Percentiles rank a stretch among this genome's conserved stretches.
Conservation (phyloP, 2,113 vertebrate species). For the Dasyornis broadbenti region DNA sequence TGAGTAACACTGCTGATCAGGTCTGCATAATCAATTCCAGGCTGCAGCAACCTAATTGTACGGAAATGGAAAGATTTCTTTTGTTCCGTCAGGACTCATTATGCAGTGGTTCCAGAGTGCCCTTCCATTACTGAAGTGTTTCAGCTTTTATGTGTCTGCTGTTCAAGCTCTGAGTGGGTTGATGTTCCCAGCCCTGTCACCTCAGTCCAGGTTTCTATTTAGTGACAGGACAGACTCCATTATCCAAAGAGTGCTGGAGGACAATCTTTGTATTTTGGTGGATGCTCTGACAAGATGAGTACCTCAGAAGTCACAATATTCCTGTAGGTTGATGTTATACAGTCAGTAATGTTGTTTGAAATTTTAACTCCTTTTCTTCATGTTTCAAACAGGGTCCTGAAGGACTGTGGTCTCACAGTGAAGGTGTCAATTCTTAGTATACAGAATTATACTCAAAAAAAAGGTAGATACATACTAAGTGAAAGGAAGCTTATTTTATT, state of each 20-base stretch:
- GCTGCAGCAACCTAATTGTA: neutral
- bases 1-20: neutral
- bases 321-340: neutral
- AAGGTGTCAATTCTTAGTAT: neutral
- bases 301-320: neutral
- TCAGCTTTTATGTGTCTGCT: neutral
- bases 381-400: neutral
- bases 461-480: neutral
- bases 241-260: neutral
- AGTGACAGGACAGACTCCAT: neutral
- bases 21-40: slow-evolving; percentile 9
- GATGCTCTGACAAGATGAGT: neutral
- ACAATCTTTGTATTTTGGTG: neutral
- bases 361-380: neutral
- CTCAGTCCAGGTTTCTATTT: neutral
- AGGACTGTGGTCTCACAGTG: neutral
- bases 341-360: neutral
- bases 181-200: neutral
- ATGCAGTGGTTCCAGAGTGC: neutral
- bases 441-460: neutral
- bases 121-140: neutral
- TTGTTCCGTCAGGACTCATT: neutral
- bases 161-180: neutral
- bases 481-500: neutral
- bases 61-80: neutral